Evolutionary conservation across 2,113 vertebrate species (phyloP).

Genomic region (Salvelinus alpinus): DNA sequence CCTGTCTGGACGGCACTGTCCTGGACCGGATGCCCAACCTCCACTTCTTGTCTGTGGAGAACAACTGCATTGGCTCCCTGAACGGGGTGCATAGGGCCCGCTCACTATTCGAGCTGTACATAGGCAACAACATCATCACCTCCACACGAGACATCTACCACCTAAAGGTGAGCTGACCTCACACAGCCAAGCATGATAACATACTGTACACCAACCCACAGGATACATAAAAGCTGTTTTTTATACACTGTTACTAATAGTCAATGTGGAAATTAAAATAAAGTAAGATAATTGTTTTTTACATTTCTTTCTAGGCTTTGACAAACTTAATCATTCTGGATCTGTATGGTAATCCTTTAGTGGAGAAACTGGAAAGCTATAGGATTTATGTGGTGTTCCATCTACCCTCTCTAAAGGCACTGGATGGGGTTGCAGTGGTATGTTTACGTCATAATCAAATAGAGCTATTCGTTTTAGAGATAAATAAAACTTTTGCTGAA

Average conservation of each 20-base stretch:
- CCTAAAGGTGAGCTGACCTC: constrained; percentile 73
- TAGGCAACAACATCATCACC: constrained; percentile 81
- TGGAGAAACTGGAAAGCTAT: constrained; percentile 82
- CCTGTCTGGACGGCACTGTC: constrained; percentile 67
- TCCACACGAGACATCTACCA: constrained; percentile 79
- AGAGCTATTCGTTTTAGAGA: not conserved
- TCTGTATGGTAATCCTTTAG: constrained; percentile 79
- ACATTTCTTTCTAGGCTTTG: constrained; percentile 66
- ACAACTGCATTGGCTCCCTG: constrained; percentile 80
- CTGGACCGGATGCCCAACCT: constrained; percentile 79
- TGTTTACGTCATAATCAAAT: constrained; percentile 1
- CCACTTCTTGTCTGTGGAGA: constrained; percentile 81
- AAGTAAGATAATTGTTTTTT: not conserved
- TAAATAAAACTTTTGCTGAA: not conserved
- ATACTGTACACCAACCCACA: too few relatives aligned
- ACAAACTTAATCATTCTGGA: constrained; percentile 83
- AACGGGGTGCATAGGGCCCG: constrained; percentile 75
- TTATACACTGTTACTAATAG: too few relatives aligned
- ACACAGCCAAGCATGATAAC: not conserved
- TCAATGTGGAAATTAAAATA: too few relatives aligned
- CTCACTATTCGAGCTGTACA: constrained; percentile 81
- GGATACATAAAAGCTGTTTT: too few relatives aligned
- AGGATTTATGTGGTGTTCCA: constrained; percentile 83
- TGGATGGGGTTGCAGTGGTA: constrained; percentile 83
- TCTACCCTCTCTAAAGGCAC: constrained; percentile 81